Evolutionary conservation across 2,888 invertebrate genomes (phyloP).

Genomic region (Allophyes oxyacanthae): DNA sequence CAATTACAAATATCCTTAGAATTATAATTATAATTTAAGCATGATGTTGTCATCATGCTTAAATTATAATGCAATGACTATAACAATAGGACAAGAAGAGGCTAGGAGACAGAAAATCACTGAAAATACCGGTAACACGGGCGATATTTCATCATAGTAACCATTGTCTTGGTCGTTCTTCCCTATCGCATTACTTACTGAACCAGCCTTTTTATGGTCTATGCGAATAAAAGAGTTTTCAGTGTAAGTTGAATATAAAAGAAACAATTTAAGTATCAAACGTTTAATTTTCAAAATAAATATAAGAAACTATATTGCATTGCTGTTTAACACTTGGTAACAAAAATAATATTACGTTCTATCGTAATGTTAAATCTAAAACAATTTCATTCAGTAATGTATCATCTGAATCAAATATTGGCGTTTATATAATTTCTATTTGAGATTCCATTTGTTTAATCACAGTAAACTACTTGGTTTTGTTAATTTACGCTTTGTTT

Average conservation of each 20-base stretch:
- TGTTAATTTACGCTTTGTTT: constrained; percentile 45
- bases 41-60: no score
- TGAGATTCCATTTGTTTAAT: constrained; percentile 22
- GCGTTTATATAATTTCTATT: constrained; percentile 26
- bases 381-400: constrained; percentile 26
- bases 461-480: constrained; percentile 17
- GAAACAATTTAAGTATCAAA: constrained; percentile 11
- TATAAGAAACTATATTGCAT: constrained; percentile 37
- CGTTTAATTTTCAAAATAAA: constrained; percentile 52
- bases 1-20: no score
- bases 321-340: constrained; percentile 55
- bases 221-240: no score
- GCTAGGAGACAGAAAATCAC: no score
- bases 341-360: constrained; percentile 20
- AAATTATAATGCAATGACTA: no score
- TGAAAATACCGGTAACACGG: no score
- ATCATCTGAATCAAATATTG: constrained; percentile 16
- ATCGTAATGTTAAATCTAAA: constrained; percentile 28
- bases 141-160: no score
- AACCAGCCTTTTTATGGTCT: no score
- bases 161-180: no score
- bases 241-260: neutral
- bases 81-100: no score
- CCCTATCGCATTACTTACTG: no score
- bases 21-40: no score